Base-by-base conservation (phyloP, 2,797 vertebrate genomes). In the Meriones psammophilus region DNA sequence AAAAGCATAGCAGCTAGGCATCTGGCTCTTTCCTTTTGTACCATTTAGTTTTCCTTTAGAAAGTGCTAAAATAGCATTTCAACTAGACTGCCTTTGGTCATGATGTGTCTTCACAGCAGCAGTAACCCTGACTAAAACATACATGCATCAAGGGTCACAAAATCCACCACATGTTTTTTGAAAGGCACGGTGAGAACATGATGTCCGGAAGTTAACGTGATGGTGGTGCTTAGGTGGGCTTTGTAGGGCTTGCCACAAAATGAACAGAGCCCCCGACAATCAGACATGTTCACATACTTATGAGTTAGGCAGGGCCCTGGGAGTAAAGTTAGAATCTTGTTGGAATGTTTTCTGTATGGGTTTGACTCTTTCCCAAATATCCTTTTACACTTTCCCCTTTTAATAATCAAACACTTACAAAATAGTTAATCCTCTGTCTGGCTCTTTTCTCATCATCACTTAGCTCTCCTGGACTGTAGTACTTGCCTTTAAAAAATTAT, bases 251-350 rank as follows among this genome's bases (percentile, higher is more conserved):
- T 33, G 33, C 56, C 96, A 36, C 71, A 85, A 92, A 89, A 88
- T 71, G 91, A 94, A 91, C 28, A 81, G 62, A 71, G 18, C 83
- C 95, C 83, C 66, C 30, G 94, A 69, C 92, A 62, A 42, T 92
- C 68, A 62, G 62, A 26, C 10, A 50, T 91, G 74, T 86, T 64
- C 78, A 42, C 60, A n/a, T 46, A 3, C 50, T 76, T 89, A 42
- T 93, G 36, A 60, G 36, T 36, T 54, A 13, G 58, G 68, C 12
- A 76, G 81, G 60, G 92, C 88, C 15, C 33, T 46, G 62, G 88
- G 84, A 50, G 91, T 58, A 62, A 79, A 28, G 84, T 79, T 69
- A 81, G 85, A 88, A 84, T 79, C 79, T 86, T 69, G 76, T 81
- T 64, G 46, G 50, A 80, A 86, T 58, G 22, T 92, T 95, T 94